Evolutionary conservation across 2,888 invertebrate species (phyloP), one percentile per base, ranked within the genome.

Genomic region (Callimorpha dominula): DNA sequence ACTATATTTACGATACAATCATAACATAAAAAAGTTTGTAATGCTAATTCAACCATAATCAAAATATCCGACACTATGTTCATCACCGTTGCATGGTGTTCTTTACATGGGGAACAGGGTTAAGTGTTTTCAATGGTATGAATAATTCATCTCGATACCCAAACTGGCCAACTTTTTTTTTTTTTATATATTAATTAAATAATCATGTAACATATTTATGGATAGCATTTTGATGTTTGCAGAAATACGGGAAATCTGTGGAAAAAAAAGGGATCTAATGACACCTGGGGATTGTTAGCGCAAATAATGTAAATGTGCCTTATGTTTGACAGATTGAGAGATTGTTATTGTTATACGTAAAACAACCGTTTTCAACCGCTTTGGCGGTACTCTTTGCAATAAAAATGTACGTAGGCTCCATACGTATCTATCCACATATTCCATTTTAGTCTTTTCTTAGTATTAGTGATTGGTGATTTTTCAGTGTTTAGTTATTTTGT

Each of bases 291-390:
- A n/a, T 70, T 52, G 54, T 11, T 65, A 65, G 49, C 12, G 42
- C 40, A 71, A 65, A 60, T 14, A 17, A 49, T 60, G 49, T 66
- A 66, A 71, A 64, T 57, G 54, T 14, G 57, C 65, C 43, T 71
- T 71, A 57, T 49, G 31, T 71, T 65, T 71, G 57, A 65, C 65
- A 65, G 43, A 20, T 20, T 57, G 57, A 57, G 54, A 65, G 43
- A 54, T 50, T 64, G 64, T 57, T 65, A 54, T 50, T 64, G 64
- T 57, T 65, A 71, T 65, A 60, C 60, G 65, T 57, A 66, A 66
- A 66, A 50, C 14, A 57, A 46, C 8, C n/a, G n/a, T 70, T 54
- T 49, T 46, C 14, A 57, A 46, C 70, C 43, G 49, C 64, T 54
- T 52, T 43, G 70, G 49, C 14, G n/a, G 7, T 52, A 52, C 46